These are phyloP conservation scores for Albula glossodonta DNA, from an alignment of 2,113 vertebrate species.

Conservation along the genomic window DNA sequence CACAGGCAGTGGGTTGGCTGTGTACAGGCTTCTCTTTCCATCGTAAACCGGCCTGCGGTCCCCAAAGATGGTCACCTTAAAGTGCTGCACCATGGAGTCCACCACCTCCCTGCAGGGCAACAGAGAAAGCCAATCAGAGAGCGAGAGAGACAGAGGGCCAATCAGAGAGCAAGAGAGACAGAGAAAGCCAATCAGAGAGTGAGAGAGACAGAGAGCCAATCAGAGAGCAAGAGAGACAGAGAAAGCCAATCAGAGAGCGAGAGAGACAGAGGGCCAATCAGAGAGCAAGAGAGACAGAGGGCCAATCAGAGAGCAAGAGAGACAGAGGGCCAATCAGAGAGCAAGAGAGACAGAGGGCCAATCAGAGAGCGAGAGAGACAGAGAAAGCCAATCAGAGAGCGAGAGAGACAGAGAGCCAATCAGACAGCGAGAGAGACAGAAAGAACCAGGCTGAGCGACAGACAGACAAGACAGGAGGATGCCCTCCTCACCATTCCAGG, in stretches of 20 bases:
- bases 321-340: not conserved
- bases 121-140: too few species aligned
- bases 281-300: not conserved
- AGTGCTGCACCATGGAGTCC: conserved; percentile 99
- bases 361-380: not conserved
- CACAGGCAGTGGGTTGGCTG: conserved; percentile 91
- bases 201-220: not conserved
- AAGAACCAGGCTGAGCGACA: not conserved
- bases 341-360: not conserved
- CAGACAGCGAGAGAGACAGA: not conserved
- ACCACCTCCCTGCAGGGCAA: conserved; percentile 86
- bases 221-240: not conserved
- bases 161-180: not conserved
- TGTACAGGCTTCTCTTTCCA: conserved; percentile 96
- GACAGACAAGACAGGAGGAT: too few species aligned
- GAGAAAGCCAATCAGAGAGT: not conserved
- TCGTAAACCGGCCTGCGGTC: conserved; percentile 95
- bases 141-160: not conserved
- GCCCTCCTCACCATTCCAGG: too few species aligned
- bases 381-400: not conserved
- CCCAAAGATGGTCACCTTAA: conserved; percentile 97
- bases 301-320: not conserved
- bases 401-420: conserved; percentile 12
- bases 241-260: not conserved
- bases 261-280: conserved; percentile 14